Evolutionary conservation across 1,140 invertebrate genomes (phyloP).

Genomic region (Caenorhabditis inopinata): DNA sequence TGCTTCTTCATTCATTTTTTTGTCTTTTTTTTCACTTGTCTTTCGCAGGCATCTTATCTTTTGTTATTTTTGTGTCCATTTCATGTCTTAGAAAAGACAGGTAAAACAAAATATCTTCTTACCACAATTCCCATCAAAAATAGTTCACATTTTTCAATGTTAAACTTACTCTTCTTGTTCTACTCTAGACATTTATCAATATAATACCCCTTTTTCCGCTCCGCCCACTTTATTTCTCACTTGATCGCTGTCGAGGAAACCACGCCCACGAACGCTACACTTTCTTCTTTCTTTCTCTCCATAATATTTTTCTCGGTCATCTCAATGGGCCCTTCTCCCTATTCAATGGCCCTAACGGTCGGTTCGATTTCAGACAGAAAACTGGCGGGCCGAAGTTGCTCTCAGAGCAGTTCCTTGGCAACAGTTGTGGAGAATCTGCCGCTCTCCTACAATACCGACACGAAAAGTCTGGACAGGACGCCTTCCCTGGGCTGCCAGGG

Average conservation of each 20-base stretch:
- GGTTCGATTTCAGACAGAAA: conserved; percentile 5
- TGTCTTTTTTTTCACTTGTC: not conserved
- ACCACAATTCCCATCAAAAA: not conserved
- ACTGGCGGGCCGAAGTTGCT: conserved; percentile 29
- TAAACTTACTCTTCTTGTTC: no score
- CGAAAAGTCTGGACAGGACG: conserved; percentile 41
- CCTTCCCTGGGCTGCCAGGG: conserved; percentile 12
- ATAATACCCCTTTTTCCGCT: not conserved
- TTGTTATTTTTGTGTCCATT: not conserved
- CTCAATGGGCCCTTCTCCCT: not conserved
- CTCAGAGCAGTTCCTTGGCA: conserved; percentile 38
- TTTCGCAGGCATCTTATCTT: not conserved
- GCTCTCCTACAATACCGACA: conserved; percentile 46
- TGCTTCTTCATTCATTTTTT: not conserved
- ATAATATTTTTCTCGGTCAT: not conserved
- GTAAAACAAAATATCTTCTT: not conserved
- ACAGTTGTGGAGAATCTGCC: conserved; percentile 48
- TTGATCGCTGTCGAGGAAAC: not conserved
- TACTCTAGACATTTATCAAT: no score
- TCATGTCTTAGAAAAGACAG: not conserved
- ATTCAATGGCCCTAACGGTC: not conserved
- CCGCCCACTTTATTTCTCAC: conserved; percentile 22
- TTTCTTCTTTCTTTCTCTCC: not conserved
- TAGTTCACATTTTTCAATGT: conserved; percentile 9
- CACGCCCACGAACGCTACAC: not conserved